phyloP scores from a whole-genome alignment of 1,140 invertebrate genomes.

The Calosoma granatense region DNA sequence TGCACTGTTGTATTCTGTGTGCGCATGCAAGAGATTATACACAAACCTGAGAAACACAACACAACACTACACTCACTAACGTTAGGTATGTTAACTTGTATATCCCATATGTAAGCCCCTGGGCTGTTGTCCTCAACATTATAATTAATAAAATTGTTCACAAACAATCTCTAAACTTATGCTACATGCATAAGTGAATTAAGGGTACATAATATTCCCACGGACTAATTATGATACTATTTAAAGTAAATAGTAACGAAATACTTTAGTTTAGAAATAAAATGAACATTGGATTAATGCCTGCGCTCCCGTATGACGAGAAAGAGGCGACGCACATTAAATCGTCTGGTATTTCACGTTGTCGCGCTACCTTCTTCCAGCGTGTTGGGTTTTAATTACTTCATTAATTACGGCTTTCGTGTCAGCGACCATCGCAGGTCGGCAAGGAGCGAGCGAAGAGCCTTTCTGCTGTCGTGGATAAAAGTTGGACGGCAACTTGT shows the following conservation, averaged over 20 bases:
- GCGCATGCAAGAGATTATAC: not conserved
- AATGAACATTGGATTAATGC: no score
- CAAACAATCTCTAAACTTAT: no score
- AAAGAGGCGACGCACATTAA: not conserved
- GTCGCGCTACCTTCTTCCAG: not conserved
- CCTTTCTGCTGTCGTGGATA: not conserved
- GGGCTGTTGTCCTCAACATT: no score
- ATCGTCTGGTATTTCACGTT: not conserved
- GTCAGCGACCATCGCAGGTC: not conserved
- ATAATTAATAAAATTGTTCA: no score
- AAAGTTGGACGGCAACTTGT: not conserved
- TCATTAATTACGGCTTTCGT: conserved; percentile 1
- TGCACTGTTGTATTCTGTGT: not conserved
- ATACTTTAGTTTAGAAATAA: no score
- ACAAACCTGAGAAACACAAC: not conserved
- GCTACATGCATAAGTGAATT: no score
- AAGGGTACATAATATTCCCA: no score
- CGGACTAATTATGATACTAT: no score
- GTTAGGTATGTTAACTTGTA: no score
- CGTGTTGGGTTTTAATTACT: conserved; percentile 3
- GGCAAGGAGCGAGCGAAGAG: not conserved
- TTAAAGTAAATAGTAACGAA: no score
- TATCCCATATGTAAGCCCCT: no score
- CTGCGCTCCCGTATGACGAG: not conserved
- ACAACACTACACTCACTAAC: not conserved